phyloP scores from a whole-genome alignment of 2,888 invertebrate genomes.

The Pyrocoelia pectoralis region DNA sequence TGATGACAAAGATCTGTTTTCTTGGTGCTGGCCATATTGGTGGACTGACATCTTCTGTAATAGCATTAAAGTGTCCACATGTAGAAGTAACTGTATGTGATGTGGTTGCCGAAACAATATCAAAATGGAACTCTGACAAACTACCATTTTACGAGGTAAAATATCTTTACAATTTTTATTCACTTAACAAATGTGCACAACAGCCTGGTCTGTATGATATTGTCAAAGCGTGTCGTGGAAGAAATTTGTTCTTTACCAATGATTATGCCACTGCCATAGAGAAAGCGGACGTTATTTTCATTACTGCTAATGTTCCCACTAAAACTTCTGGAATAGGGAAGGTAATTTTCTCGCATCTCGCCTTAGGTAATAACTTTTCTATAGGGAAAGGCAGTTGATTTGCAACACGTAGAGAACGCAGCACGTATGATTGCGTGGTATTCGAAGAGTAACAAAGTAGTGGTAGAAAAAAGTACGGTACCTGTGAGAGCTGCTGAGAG shows the following conservation, averaged over 20 bases:
- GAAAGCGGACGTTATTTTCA: slow-evolving; percentile 97
- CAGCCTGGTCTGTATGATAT: slow-evolving; percentile 94
- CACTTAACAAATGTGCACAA: too few relatives aligned
- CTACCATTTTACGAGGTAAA: slow-evolving; percentile 97
- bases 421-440: slow-evolving; percentile 95
- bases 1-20: slow-evolving; percentile 92
- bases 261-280: slow-evolving; percentile 87
- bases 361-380: too few relatives aligned
- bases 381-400: slow-evolving; percentile 93
- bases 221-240: slow-evolving; percentile 85
- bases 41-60: slow-evolving; percentile 97
- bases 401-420: slow-evolving; percentile 96
- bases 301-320: slow-evolving; percentile 99
- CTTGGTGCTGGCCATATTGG: slow-evolving; percentile 99
- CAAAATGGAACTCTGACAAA: slow-evolving; percentile 97
- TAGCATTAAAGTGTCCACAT: slow-evolving; percentile 95
- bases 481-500: slow-evolving; percentile 98
- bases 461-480: slow-evolving; percentile 99
- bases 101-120: slow-evolving; percentile 88
- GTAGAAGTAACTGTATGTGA: slow-evolving; percentile 96
- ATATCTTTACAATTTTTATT: too few relatives aligned
- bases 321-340: slow-evolving; percentile 97
- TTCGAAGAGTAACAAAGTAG: slow-evolving; percentile 90
- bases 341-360: slow-evolving; percentile 61
- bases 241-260: slow-evolving; percentile 94